phyloP scores from a whole-genome alignment of 2,888 invertebrate species.

The Pheosia gnoma region DNA sequence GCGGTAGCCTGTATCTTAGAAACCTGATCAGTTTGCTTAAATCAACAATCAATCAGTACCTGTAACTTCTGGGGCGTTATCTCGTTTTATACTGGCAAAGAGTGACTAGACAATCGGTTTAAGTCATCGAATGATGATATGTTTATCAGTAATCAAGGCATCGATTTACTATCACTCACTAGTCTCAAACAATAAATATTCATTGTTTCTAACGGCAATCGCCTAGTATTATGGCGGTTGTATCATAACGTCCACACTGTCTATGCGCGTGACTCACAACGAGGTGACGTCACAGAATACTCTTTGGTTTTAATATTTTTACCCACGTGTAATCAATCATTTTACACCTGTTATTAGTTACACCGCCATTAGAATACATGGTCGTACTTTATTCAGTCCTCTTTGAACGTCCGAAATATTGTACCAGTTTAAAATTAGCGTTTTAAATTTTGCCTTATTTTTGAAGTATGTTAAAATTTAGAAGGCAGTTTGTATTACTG shows the following conservation, averaged over 20 bases:
- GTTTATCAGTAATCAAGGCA: not conserved
- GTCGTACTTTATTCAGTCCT: not conserved
- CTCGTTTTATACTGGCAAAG: no score
- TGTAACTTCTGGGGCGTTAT: no score
- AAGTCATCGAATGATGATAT: not conserved
- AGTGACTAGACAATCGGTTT: no score
- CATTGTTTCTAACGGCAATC: not conserved
- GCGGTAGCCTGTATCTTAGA: no score
- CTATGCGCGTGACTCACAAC: not conserved
- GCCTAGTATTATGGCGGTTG: not conserved
- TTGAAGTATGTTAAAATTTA: not conserved
- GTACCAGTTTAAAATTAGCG: no score
- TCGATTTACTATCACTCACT: not conserved
- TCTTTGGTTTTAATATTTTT: not conserved
- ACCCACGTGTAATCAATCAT: not conserved
- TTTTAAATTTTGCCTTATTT: no score
- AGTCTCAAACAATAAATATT: not conserved
- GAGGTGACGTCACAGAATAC: not conserved
- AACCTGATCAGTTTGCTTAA: no score
- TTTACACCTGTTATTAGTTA: not conserved
- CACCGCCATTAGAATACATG: not conserved
- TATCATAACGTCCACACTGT: not conserved
- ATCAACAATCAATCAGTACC: no score
- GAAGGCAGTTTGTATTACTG: constrained; percentile 22
- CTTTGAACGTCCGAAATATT: not conserved